Percentiles rank a stretch among this genome's conserved stretches.
Conservation (phyloP, 2,113 vertebrate genomes). For the Protobothrops mucrosquamatus region DNA sequence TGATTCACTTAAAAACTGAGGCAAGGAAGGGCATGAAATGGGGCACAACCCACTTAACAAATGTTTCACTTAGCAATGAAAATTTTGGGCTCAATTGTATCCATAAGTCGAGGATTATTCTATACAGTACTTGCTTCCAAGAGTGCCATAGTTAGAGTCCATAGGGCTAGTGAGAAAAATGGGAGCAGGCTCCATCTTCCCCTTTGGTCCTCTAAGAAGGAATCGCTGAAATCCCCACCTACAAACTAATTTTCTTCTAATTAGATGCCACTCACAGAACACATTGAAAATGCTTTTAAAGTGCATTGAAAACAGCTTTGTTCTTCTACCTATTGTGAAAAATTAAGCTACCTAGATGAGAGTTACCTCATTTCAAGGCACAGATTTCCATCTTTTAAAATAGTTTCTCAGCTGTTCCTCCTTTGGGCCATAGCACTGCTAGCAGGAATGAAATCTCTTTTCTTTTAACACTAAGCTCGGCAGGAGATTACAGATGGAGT, state of each 20-base stretch:
- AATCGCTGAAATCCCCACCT: neutral
- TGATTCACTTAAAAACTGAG: neutral
- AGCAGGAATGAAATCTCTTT: neutral
- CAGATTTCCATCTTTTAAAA: neutral
- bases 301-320: neutral
- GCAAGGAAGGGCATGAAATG: neutral
- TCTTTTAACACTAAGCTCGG: neutral
- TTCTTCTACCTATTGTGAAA: neutral
- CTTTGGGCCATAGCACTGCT: neutral
- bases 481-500: slow-evolving; percentile 1
- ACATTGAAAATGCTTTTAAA: neutral
- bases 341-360: neutral
- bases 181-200: neutral
- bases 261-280: neutral
- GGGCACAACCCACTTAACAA: neutral
- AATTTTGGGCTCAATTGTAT: neutral
- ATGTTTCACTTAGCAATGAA: neutral
- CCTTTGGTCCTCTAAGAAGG: neutral
- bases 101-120: neutral
- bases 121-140: neutral
- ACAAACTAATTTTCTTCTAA: neutral
- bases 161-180: neutral
- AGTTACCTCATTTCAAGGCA: neutral
- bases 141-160: neutral
- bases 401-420: neutral